These are phyloP conservation scores for Miniopterus natalensis DNA, from an alignment of 2,113 vertebrate species.

Conservation along the genomic window DNA sequence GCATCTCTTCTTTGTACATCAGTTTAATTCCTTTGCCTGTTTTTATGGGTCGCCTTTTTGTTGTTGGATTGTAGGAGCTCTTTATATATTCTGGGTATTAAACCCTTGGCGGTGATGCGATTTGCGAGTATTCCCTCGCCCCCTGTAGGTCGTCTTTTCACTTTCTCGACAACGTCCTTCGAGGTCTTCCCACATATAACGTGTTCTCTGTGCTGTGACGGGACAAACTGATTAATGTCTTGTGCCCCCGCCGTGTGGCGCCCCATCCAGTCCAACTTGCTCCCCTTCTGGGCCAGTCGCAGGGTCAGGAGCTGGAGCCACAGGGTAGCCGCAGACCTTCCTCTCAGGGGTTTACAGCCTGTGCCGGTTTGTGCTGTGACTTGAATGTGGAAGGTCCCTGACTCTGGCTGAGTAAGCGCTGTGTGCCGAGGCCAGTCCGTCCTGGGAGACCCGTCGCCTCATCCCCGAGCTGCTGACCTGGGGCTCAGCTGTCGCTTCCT, in stretches of 20 bases:
- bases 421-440: background rate
- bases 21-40: background rate
- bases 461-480: too few species aligned
- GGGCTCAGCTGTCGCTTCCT: background rate
- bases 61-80: background rate
- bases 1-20: background rate
- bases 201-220: background rate
- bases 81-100: background rate
- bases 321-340: accelerated
- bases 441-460: accelerated
- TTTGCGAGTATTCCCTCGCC: background rate
- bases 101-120: background rate
- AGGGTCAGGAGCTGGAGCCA: background rate
- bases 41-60: background rate
- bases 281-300: too few species aligned
- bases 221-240: background rate
- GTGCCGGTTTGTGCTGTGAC: accelerated
- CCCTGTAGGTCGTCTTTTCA: background rate
- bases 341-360: background rate
- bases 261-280: too few species aligned
- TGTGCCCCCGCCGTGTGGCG: background rate
- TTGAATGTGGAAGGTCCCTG: too few species aligned
- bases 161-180: background rate
- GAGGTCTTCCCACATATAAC: accelerated
- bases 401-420: background rate